These are phyloP conservation scores for Isotomurus palustris DNA, from an alignment of 2,888 invertebrate species.

Conservation along the genomic window DNA sequence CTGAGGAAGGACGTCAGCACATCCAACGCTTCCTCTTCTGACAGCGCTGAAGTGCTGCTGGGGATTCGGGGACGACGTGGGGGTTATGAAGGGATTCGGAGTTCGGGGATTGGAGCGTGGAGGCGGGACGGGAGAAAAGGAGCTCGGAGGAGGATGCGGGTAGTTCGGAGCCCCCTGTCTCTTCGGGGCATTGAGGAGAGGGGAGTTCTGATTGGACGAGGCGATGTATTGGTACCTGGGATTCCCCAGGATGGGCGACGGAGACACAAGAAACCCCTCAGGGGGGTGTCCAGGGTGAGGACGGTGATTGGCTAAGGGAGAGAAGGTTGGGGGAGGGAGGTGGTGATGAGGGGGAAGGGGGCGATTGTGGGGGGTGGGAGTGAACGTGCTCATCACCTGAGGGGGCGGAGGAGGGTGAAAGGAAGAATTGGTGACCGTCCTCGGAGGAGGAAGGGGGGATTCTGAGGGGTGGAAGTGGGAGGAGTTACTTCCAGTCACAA, in stretches of 20 bases:
- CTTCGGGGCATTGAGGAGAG: conserved; percentile 39
- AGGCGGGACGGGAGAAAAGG: conserved; percentile 33
- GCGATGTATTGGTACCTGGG: conserved; percentile 45
- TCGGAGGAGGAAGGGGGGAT: conserved; percentile 1
- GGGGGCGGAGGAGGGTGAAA: conserved; percentile 19
- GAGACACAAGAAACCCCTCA: too few relatives aligned
- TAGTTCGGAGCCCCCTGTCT: conserved; percentile 11
- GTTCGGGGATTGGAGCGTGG: conserved; percentile 15
- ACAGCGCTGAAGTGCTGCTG: background rate
- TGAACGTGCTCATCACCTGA: conserved; percentile 9
- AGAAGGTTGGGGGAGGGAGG: conserved; percentile 14
- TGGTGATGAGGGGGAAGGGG: conserved; percentile 6
- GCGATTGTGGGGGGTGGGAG: background rate
- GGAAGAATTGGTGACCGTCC: conserved; percentile 18
- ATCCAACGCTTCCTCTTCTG: conserved; percentile 24
- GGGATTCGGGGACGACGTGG: conserved; percentile 31
- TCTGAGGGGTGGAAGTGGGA: conserved; percentile 21
- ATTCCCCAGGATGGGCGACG: conserved; percentile 43
- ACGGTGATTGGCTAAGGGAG: conserved; percentile 35
- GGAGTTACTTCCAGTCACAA: conserved; percentile 43
- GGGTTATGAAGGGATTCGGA: conserved; percentile 20
- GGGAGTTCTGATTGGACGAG: conserved; percentile 46
- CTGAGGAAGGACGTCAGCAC: background rate
- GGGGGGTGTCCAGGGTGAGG: too few relatives aligned
- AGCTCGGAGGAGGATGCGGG: conserved; percentile 29